Evolutionary conservation across 2,888 invertebrate genomes (phyloP), one percentile per base, ranked within the genome.

Genomic region (Beris chalybata): DNA sequence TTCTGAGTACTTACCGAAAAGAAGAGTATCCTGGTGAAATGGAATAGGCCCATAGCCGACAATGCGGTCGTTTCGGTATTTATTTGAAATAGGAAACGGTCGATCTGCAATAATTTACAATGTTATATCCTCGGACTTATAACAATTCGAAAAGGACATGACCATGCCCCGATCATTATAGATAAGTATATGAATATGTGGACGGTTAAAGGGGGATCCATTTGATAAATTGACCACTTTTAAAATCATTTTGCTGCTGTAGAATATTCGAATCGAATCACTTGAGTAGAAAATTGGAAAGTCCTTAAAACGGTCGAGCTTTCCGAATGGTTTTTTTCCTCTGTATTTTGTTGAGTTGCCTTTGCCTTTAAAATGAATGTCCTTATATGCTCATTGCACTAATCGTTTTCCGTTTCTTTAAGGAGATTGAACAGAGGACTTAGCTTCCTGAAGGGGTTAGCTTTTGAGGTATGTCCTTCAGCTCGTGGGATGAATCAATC

Each of bases 31-130:
- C 86, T 81, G 0, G 85, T 84, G 29, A 88, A 76, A 64, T 81
- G 80, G 71, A 87, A 88, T 70, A 87, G 85, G 15, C 85, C 85
- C 74, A 84, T 84, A 32, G 87, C 88, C 12, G 86, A 85, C 47
- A 88, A 74, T 1, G 84, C 85, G 1, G 87, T 82, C n/a, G 79
- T 81, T 68, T 85, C 83, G 43, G 84, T 80, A 50, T 81, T 80
- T 69, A 88, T 81, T 76, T 87, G 86, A 69, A 84, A 82, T 68
- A 85, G 83, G 38, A 87, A 79, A 59, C 88, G 81, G 72, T 83
- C 84, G 54, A 87, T 81, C 86, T 86, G 74, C 64, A 78, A 58
- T 55, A 53, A 53, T 61, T 61, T 38, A 52, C 61, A 52, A 52
- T 50, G 30, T 61, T 52, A 38, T n/a, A 32, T 59, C 38, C 38